A percentile compares a stretch with the other conserved stretches of the same genome.
phyloP scores from a whole-genome alignment of 1,140 invertebrate genomes.

The Ooceraea biroi region DNA sequence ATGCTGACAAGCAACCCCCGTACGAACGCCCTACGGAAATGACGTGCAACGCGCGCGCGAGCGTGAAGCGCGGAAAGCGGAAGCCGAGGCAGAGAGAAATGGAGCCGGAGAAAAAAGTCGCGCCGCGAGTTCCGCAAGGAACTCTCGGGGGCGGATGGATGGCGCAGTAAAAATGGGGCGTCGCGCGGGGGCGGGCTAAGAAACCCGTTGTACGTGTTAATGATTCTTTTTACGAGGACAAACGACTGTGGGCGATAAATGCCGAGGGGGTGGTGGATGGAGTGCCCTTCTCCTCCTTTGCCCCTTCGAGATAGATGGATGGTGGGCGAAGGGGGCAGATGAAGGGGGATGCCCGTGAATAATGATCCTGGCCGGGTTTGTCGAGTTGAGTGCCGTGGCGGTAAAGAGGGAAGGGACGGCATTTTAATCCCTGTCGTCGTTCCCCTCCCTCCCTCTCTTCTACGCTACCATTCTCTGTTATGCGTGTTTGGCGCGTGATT shows the following conservation, averaged over 20 bases:
- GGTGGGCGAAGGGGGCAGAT: background rate
- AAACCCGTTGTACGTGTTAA: conserved; percentile 72
- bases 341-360: conserved; percentile 56
- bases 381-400: conserved; percentile 1
- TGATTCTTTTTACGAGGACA: conserved; percentile 75
- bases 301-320: background rate
- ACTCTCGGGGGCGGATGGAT: background rate
- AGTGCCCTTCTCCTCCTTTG: background rate
- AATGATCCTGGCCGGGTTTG: conserved; percentile 52
- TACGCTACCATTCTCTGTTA: background rate
- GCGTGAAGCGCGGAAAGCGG: conserved; percentile 5
- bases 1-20: background rate
- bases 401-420: background rate
- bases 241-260: conserved; percentile 71
- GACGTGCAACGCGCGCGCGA: background rate
- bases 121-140: conserved; percentile 16
- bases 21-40: conserved; percentile 23
- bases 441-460: background rate
- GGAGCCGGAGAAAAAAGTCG: conserved; percentile 30
- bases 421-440: conserved; percentile 49
- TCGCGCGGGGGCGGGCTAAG: conserved; percentile 39
- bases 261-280: conserved; percentile 7
- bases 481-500: background rate
- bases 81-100: conserved; percentile 37
- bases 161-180: too few relatives aligned